Percentiles rank a stretch among this genome's conserved stretches.
phyloP scores from a whole-genome alignment of 1,140 invertebrate genomes.

The Rhagoletis zephyria region DNA sequence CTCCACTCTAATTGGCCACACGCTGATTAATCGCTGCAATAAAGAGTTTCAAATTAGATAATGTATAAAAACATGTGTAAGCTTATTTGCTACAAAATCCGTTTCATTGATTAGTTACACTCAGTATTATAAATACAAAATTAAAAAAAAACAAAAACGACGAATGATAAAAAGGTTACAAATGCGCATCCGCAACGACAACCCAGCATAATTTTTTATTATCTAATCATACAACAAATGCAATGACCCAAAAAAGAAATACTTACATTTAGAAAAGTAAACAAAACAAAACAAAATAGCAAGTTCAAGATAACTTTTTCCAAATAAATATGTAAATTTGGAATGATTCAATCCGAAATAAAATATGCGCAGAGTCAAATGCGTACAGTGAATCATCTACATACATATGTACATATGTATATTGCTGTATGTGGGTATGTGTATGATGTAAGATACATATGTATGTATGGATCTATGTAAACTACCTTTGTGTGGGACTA shows the following conservation, averaged over 20 bases:
- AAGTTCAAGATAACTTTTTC: conserved; percentile 14
- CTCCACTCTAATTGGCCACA: neutral
- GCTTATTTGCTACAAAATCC: conserved; percentile 28
- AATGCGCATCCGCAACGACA: conserved; percentile 37
- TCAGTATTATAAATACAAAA: neutral
- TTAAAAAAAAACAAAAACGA: neutral
- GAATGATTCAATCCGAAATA: neutral
- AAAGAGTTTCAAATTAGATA: conserved; percentile 31
- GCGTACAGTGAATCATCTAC: neutral
- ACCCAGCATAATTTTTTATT: neutral
- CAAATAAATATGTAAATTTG: conserved; percentile 8
- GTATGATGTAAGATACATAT: neutral
- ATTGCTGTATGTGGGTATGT: neutral
- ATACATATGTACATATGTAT: neutral
- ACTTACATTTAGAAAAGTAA: neutral
- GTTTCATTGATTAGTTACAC: conserved; percentile 37
- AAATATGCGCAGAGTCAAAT: no score
- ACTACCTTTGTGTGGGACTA: neutral
- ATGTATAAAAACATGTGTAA: neutral
- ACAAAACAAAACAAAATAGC: neutral
- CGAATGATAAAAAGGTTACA: neutral
- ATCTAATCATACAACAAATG: conserved; percentile 25
- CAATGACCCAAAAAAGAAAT: neutral
- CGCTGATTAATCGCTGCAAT: neutral
- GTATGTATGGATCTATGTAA: neutral